phyloP scores from a whole-genome alignment of 1,140 invertebrate species.

The Marisa cornuarietis region DNA sequence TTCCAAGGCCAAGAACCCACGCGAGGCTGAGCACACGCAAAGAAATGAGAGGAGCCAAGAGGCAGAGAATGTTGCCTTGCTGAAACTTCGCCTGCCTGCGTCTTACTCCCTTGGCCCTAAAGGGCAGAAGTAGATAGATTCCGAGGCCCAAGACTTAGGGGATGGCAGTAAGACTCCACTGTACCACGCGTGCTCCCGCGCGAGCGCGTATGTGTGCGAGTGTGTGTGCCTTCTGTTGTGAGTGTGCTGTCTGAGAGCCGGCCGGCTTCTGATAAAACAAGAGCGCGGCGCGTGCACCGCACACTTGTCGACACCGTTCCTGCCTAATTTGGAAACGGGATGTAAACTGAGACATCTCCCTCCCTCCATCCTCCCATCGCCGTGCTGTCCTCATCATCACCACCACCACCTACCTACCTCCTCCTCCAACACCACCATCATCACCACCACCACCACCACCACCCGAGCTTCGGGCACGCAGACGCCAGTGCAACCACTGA shows the following conservation, averaged over 20 bases:
- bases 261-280: conserved; percentile 3
- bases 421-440: background rate
- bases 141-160: conserved; percentile 17
- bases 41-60: conserved; percentile 2
- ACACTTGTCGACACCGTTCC: conserved; percentile 23
- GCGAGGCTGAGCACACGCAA: background rate
- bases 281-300: background rate
- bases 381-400: conserved; percentile 6
- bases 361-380: background rate
- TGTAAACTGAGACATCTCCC: conserved; percentile 17
- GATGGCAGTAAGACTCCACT: conserved; percentile 11
- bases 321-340: conserved; percentile 26
- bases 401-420: background rate
- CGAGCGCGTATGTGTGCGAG: background rate
- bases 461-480: background rate
- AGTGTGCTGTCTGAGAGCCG: background rate
- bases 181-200: conserved; percentile 3
- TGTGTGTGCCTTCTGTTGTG: conserved; percentile 6
- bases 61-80: conserved; percentile 1
- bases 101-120: conserved; percentile 3
- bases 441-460: background rate
- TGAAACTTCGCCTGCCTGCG: background rate
- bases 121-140: conserved; percentile 10
- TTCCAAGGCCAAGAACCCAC: no score
- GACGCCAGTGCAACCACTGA: background rate